A percentile compares a stretch with the other conserved stretches of the same genome.
These are phyloP conservation scores for Atrichornis clamosus DNA, from an alignment of 2,113 vertebrate species.

Conservation along the genomic window DNA sequence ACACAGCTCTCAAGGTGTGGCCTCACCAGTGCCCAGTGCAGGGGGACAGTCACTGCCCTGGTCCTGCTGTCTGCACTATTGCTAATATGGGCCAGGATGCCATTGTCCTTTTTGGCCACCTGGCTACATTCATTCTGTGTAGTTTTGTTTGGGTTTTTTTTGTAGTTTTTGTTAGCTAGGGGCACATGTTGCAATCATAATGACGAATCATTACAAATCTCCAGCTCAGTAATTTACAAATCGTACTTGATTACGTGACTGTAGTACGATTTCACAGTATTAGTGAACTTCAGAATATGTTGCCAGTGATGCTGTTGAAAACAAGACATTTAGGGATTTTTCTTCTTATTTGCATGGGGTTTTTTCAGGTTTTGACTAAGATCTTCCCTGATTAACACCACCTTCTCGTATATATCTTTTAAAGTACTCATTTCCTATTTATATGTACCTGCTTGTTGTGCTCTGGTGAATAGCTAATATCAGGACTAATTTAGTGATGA, in stretches of 20 bases:
- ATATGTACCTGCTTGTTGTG: neutral
- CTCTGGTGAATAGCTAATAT: neutral
- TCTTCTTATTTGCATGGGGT: neutral
- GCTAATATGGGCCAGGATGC: neutral
- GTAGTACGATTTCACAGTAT: neutral
- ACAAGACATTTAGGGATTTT: neutral
- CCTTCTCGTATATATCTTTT: neutral
- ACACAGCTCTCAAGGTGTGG: neutral
- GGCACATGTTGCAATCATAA: neutral
- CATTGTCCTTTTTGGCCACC: neutral
- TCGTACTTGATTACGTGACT: neutral
- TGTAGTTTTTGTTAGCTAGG: neutral
- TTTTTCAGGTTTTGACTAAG: neutral
- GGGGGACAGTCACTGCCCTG: neutral
- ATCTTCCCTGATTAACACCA: neutral
- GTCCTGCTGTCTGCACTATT: neutral
- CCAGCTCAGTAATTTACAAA: neutral
- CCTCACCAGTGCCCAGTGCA: neutral
- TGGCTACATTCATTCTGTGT: neutral
- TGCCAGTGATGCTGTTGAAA: neutral
- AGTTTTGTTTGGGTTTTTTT: neutral
- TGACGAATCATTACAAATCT: neutral
- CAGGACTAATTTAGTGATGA: neutral
- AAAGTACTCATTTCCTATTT: neutral
- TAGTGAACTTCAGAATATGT: neutral